These are phyloP conservation scores for Poeciliopsis turneri DNA, from an alignment of 2,797 vertebrate species.

Conservation along the genomic window DNA sequence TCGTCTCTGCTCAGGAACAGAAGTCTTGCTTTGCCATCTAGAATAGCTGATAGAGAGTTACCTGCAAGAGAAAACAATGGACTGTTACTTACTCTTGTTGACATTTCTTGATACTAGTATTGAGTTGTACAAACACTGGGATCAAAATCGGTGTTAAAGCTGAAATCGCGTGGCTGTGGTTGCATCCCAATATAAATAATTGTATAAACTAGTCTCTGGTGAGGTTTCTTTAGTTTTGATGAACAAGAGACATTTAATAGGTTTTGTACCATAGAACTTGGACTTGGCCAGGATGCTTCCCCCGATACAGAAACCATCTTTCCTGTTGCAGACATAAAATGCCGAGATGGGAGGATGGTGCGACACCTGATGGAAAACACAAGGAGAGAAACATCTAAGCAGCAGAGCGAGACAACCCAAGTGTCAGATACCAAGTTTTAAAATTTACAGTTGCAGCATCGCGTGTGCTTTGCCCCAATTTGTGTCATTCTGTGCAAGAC, in stretches of 20 bases:
- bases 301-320: constrained; percentile 92
- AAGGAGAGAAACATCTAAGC: constrained; percentile 10
- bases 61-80: constrained; percentile 72
- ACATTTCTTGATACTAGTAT: no score
- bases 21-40: constrained; percentile 93
- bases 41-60: constrained; percentile 93
- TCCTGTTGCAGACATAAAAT: constrained; percentile 95
- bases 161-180: neutral
- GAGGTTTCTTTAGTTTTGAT: neutral
- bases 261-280: constrained; percentile 91
- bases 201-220: neutral
- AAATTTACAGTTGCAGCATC: constrained; percentile 26
- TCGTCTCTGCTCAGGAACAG: constrained; percentile 88
- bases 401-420: constrained; percentile 3
- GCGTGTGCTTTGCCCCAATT: neutral
- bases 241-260: neutral
- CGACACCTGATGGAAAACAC: constrained; percentile 86
- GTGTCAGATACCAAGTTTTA: constrained; percentile 1
- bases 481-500: neutral
- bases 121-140: neutral
- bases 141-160: neutral
- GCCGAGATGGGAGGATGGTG: constrained; percentile 96
- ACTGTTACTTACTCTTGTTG: neutral
- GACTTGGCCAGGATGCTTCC: constrained; percentile 95
- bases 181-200: neutral